Conservation (phyloP, 2,113 vertebrate species). For the Trichomycterus rosablanca region DNA sequence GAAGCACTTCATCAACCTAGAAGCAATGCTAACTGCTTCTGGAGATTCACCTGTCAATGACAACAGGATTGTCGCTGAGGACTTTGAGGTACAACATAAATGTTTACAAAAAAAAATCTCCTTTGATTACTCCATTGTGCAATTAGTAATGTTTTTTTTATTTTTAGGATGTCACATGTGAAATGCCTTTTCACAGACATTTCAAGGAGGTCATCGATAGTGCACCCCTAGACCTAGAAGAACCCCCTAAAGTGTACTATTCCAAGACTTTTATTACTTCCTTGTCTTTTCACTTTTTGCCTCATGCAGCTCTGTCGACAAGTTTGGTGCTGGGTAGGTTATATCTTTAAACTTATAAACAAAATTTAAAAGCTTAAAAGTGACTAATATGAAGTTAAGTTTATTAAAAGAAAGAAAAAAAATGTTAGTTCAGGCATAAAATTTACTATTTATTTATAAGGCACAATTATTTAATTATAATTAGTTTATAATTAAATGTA, state of each 20-base stretch:
- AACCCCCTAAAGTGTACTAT: neutral
- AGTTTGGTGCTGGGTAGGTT: constrained; percentile 29
- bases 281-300: constrained; percentile 16
- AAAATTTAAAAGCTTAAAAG: too few species aligned
- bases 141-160: constrained; percentile 5
- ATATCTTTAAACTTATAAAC: neutral
- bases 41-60: neutral
- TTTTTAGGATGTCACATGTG: constrained; percentile 23
- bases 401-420: too few species aligned
- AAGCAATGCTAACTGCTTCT: neutral
- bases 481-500: neutral
- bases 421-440: too few species aligned
- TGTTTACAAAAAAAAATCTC: neutral
- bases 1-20: constrained; percentile 13
- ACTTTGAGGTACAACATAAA: constrained; percentile 21
- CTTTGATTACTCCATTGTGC: neutral
- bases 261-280: constrained; percentile 14
- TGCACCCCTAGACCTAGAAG: constrained; percentile 12
- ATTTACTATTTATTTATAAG: too few species aligned
- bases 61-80: constrained; percentile 1
- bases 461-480: neutral
- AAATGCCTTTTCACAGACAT: constrained; percentile 14
- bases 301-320: constrained; percentile 14
- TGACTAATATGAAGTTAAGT: too few species aligned
- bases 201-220: neutral